phyloP scores from a whole-genome alignment of 2,113 vertebrate genomes.

The Antechinus flavipes region DNA sequence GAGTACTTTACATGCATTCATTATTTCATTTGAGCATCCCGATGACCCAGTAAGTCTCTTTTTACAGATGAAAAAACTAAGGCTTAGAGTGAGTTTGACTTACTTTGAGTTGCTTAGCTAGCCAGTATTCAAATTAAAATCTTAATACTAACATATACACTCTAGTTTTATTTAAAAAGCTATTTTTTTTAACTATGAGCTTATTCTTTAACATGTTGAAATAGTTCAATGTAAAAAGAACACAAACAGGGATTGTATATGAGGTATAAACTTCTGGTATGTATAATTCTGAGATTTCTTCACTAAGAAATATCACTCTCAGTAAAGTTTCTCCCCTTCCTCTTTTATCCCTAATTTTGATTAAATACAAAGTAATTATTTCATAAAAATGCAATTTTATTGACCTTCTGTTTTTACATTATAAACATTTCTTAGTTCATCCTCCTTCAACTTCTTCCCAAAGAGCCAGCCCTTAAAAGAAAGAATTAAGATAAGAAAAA shows the following conservation, averaged over 20 bases:
- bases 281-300: neutral
- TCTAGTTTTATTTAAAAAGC: neutral
- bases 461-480: neutral
- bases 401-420: neutral
- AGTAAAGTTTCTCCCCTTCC: neutral
- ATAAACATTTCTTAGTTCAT: neutral
- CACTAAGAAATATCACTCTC: neutral
- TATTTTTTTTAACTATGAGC: neutral
- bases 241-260: neutral
- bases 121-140: neutral
- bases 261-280: neutral
- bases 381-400: neutral
- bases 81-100: neutral
- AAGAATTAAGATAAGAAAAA: neutral
- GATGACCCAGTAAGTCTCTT: neutral
- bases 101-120: neutral
- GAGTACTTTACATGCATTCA: neutral
- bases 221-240: neutral
- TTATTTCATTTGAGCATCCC: neutral
- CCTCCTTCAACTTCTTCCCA: neutral
- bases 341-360: neutral
- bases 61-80: neutral
- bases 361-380: neutral
- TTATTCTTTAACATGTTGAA: neutral
- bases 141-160: neutral